These are phyloP conservation scores for Xanthia togata DNA, from an alignment of 2,888 invertebrate genomes.

Conservation along the genomic window DNA sequence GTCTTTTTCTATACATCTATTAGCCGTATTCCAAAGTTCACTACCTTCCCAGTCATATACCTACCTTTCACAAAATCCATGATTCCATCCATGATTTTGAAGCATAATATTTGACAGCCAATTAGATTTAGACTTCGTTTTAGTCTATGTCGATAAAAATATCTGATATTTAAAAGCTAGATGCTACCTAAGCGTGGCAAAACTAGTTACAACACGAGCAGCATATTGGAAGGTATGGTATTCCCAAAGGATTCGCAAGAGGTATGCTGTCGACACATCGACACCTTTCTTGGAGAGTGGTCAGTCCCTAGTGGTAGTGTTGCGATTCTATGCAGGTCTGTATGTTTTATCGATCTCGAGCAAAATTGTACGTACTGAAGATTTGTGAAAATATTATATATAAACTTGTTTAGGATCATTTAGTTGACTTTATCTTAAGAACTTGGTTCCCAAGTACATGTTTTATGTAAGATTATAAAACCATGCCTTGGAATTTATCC, in stretches of 20 bases:
- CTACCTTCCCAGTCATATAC: not conserved
- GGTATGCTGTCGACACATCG: slow-evolving; percentile 42
- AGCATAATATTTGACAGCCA: not conserved
- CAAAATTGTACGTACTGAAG: not conserved
- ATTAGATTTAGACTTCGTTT: not conserved
- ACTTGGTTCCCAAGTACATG: not conserved
- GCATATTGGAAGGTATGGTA: slow-evolving; percentile 19
- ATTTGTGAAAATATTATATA: not conserved
- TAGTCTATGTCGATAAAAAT: not conserved
- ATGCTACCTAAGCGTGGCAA: not conserved
- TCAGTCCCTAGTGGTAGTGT: slow-evolving; percentile 35
- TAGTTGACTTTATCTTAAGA: not conserved
- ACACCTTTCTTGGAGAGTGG: slow-evolving; percentile 40
- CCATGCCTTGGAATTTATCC: not conserved
- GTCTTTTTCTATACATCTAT: not conserved
- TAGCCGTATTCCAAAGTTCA: not conserved
- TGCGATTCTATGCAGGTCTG: slow-evolving; percentile 25
- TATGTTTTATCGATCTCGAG: slow-evolving; percentile 13
- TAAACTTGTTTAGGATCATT: not conserved
- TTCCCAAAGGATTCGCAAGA: slow-evolving; percentile 12
- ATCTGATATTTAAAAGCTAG: not conserved
- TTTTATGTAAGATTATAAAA: too few relatives aligned
- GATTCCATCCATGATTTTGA: too few relatives aligned
- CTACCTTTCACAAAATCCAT: too few relatives aligned
- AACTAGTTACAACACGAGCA: slow-evolving; percentile 1